Conservation (phyloP, 2,113 vertebrate species). For the Plotosus lineatus region DNA sequence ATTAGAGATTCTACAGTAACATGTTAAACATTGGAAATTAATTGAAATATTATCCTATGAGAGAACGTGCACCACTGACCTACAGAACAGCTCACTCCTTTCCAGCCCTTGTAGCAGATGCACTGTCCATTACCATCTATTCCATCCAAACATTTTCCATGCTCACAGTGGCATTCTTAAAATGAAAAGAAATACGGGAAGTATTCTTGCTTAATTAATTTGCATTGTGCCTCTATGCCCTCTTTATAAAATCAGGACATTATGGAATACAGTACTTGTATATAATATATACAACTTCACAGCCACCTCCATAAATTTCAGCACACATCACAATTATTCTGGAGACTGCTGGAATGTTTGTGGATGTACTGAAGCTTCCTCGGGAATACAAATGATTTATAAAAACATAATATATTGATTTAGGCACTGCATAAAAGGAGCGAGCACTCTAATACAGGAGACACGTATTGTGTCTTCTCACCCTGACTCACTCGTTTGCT, state of each 20-base stretch:
- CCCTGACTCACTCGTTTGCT: no score
- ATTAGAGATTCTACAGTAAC: not conserved
- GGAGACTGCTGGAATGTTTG: not conserved
- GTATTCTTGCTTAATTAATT: conserved; percentile 4
- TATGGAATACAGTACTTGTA: not conserved
- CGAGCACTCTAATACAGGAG: no score
- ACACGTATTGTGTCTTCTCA: no score
- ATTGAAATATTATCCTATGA: not conserved
- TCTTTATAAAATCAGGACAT: not conserved
- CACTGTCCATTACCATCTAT: conserved; percentile 84
- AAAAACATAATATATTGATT: no score
- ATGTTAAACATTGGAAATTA: not conserved
- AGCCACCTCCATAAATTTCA: not conserved
- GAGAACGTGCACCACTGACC: conserved; percentile 67
- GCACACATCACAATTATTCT: not conserved
- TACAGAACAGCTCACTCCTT: conserved; percentile 77
- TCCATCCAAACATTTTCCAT: conserved; percentile 87
- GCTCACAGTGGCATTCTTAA: conserved; percentile 82
- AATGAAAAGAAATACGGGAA: conserved; percentile 3
- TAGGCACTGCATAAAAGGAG: no score
- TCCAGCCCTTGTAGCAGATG: conserved; percentile 86
- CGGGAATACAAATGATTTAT: not conserved
- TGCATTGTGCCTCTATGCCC: not conserved
- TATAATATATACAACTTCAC: not conserved
- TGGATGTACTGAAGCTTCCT: not conserved